These are phyloP conservation scores for Drosophila tsacasi DNA, from an alignment of 1,140 invertebrate species.

Conservation along the genomic window DNA sequence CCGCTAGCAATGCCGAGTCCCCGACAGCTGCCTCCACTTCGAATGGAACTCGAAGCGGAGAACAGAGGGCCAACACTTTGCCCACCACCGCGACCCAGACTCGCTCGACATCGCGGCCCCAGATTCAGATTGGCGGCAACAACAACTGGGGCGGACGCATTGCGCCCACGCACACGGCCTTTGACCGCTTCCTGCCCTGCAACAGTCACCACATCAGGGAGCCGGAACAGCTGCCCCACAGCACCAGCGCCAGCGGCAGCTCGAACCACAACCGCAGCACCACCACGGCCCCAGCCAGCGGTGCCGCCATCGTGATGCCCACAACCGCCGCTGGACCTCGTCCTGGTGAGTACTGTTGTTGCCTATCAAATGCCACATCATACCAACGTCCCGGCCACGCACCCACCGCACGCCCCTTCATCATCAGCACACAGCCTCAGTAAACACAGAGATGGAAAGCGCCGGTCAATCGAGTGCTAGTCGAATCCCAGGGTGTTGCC, in stretches of 20 bases:
- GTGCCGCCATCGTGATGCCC: slow-evolving; percentile 4
- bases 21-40: slow-evolving; percentile 62
- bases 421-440: slow-evolving; percentile 34
- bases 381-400: slow-evolving; percentile 3
- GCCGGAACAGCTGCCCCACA: slow-evolving; percentile 46
- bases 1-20: slow-evolving; percentile 23
- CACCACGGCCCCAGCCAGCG: slow-evolving; percentile 7
- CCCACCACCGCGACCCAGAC: slow-evolving; percentile 89
- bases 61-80: slow-evolving; percentile 88
- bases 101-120: slow-evolving; percentile 88
- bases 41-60: slow-evolving; percentile 62
- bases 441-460: slow-evolving; percentile 27
- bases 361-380: neutral
- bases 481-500: slow-evolving; percentile 1
- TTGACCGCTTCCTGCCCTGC: slow-evolving; percentile 84
- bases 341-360: slow-evolving; percentile 42
- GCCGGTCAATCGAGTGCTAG: slow-evolving; percentile 9
- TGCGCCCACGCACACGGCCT: slow-evolving; percentile 81
- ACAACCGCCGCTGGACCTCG: slow-evolving; percentile 9
- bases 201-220: slow-evolving; percentile 85
- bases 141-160: slow-evolving; percentile 79
- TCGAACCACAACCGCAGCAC: slow-evolving; percentile 18
- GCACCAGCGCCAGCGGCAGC: slow-evolving; percentile 37
- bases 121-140: slow-evolving; percentile 86
- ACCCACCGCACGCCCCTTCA: slow-evolving; percentile 19